phyloP scores from a whole-genome alignment of 2,797 vertebrate species.

The Hippocampus kuda region DNA sequence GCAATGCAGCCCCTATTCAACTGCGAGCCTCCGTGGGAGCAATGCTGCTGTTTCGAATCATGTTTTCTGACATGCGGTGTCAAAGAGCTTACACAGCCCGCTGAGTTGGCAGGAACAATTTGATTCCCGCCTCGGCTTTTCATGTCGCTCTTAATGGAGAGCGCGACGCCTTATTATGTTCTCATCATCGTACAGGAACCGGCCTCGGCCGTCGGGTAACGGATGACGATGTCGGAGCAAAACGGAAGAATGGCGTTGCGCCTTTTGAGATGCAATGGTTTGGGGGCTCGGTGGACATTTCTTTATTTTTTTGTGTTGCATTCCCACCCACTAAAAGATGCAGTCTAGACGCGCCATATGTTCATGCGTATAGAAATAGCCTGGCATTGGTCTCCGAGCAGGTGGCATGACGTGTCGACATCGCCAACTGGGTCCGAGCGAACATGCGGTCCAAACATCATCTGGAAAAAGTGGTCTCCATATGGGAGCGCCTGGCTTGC shows the following conservation, averaged over 20 bases:
- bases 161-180: slow-evolving; percentile 3
- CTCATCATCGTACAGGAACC: not conserved
- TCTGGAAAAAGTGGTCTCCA: slow-evolving; percentile 12
- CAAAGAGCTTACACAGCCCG: not conserved
- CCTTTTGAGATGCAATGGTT: slow-evolving; percentile 1
- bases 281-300: not conserved
- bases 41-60: slow-evolving; percentile 1
- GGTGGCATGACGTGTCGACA: not conserved
- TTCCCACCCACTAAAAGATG: slow-evolving; percentile 33
- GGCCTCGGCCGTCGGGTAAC: slow-evolving; percentile 33
- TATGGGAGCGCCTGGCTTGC: slow-evolving; percentile 10
- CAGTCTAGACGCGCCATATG: slow-evolving; percentile 17
- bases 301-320: too few relatives aligned
- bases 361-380: slow-evolving; percentile 58
- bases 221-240: slow-evolving; percentile 14
- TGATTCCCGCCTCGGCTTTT: not conserved
- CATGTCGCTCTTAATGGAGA: slow-evolving; percentile 3
- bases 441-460: slow-evolving; percentile 10
- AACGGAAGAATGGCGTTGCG: not conserved
- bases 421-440: slow-evolving; percentile 9
- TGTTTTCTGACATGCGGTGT: slow-evolving; percentile 1
- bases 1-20: not conserved
- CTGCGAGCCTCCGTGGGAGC: not conserved
- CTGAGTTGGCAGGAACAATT: slow-evolving; percentile 11
- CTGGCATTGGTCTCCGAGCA: slow-evolving; percentile 10